phyloP scores from a whole-genome alignment of 2,113 vertebrate species.

The Riparia riparia region DNA sequence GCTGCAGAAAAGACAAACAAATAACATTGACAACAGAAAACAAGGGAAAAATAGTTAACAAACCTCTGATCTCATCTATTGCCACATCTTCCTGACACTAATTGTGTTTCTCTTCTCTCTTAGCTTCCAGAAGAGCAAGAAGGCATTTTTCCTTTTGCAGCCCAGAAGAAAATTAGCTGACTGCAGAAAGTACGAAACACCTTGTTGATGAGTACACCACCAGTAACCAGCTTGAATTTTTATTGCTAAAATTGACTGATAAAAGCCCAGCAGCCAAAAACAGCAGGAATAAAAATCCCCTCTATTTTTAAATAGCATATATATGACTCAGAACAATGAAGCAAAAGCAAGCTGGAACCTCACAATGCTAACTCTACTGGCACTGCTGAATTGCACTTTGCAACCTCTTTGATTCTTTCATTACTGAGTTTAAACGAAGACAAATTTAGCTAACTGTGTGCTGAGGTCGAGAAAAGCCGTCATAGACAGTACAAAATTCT shows the following conservation, averaged over 20 bases:
- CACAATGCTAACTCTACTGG: background rate
- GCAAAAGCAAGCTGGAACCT: background rate
- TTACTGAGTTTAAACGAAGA: background rate
- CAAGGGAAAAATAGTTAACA: background rate
- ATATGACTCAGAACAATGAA: background rate
- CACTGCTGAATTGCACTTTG: background rate
- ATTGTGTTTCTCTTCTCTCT: background rate
- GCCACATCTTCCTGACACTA: background rate
- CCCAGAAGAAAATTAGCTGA: background rate
- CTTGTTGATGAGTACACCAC: background rate
- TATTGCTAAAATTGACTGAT: background rate
- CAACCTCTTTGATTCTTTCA: background rate
- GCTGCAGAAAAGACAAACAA: background rate
- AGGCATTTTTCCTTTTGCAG: background rate
- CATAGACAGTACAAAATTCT: background rate
- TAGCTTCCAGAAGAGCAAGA: background rate
- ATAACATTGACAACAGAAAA: background rate
- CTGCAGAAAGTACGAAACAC: background rate
- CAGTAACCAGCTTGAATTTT: background rate
- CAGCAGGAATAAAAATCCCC: background rate
- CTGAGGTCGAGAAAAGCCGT: background rate
- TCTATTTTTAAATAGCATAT: background rate
- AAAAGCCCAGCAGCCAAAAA: background rate
- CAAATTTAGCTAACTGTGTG: background rate
- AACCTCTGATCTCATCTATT: background rate